Evolutionary conservation across 2,113 vertebrate species (phyloP).

Genomic region (Hydrochoerus hydrochaeris): DNA sequence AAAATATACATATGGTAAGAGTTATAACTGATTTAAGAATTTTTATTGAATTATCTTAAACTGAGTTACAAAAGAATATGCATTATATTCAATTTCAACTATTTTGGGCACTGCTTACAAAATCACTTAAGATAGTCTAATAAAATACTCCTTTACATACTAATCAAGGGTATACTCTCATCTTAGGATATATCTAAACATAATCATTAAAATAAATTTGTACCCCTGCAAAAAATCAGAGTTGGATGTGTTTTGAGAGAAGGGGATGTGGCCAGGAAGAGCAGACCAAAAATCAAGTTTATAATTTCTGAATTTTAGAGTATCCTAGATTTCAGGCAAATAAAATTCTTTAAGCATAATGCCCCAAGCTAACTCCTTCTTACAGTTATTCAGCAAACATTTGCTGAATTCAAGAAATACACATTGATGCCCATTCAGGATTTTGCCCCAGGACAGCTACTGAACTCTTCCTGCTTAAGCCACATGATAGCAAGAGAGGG

Average conservation of each 20-base stretch:
- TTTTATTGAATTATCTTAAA: conserved; percentile 69
- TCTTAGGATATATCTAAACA: background rate
- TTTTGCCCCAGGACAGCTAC: background rate
- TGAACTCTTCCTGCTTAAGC: background rate
- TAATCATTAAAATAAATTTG: conserved; percentile 37
- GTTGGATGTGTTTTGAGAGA: background rate
- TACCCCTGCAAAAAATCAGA: background rate
- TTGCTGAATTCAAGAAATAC: background rate
- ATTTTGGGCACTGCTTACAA: conserved; percentile 46
- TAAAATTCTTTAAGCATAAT: background rate
- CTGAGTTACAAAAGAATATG: conserved; percentile 65
- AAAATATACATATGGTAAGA: conserved; percentile 30
- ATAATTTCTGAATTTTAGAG: background rate
- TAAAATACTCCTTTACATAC: conserved; percentile 1
- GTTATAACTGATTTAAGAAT: background rate
- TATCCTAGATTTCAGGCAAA: background rate
- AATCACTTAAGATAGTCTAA: conserved; percentile 16
- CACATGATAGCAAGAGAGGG: background rate
- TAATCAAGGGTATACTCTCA: background rate
- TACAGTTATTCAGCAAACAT: background rate
- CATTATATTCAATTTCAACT: conserved; percentile 27
- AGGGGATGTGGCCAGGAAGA: background rate
- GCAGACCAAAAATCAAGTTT: background rate
- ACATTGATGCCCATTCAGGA: background rate
- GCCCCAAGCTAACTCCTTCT: background rate